A percentile compares a stretch with the other conserved stretches of the same genome.
Conservation (phyloP, 2,797 vertebrate species). For the Australoheros facetus region DNA sequence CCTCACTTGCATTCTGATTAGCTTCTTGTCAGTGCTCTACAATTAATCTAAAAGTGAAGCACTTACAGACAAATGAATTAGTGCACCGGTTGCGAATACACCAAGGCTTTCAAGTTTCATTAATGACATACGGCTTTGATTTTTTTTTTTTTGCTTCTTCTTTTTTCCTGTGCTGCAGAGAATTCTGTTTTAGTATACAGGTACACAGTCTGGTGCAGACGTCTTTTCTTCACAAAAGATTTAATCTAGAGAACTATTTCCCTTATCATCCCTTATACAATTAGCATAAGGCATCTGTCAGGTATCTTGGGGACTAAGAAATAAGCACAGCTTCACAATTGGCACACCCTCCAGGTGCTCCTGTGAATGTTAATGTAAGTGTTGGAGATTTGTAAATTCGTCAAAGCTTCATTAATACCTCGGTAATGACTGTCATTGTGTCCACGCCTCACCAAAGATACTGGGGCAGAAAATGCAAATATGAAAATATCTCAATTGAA, state of each 20-base stretch:
- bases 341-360: slow-evolving; percentile 5
- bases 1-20: slow-evolving; percentile 33
- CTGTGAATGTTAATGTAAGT: slow-evolving; percentile 56
- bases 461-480: slow-evolving; percentile 38
- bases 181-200: slow-evolving; percentile 11
- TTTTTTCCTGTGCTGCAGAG: slow-evolving; percentile 9
- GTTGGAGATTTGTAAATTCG: slow-evolving; percentile 58
- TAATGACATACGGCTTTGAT: slow-evolving; percentile 60
- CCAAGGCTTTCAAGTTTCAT: slow-evolving; percentile 54
- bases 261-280: slow-evolving; percentile 52
- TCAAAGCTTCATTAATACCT: slow-evolving; percentile 62
- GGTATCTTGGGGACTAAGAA: slow-evolving; percentile 33
- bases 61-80: slow-evolving; percentile 50
- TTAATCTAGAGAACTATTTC: slow-evolving; percentile 56
- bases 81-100: slow-evolving; percentile 40
- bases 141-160: background rate
- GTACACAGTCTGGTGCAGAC: slow-evolving; percentile 6
- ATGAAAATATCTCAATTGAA: slow-evolving; percentile 38
- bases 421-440: slow-evolving; percentile 36
- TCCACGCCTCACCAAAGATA: slow-evolving; percentile 18
- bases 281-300: slow-evolving; percentile 45
- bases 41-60: slow-evolving; percentile 49
- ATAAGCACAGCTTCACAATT: slow-evolving; percentile 28
- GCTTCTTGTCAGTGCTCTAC: slow-evolving; percentile 14
- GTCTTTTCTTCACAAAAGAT: slow-evolving; percentile 24